A percentile compares a stretch with the other conserved stretches of the same genome.
phyloP scores from a whole-genome alignment of 2,113 vertebrate species.

The Syrmaticus mikado region DNA sequence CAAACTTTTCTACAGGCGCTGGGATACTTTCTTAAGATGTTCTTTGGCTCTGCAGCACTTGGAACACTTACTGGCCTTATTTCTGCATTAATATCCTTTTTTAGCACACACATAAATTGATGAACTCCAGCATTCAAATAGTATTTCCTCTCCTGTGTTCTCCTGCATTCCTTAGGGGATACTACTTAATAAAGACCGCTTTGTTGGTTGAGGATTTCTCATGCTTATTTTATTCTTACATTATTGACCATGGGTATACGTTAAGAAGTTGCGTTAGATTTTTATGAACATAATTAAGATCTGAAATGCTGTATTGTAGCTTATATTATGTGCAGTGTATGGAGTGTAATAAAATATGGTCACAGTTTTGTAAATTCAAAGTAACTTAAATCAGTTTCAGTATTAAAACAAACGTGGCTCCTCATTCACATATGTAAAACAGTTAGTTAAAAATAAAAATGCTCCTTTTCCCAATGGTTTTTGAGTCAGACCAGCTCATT shows the following conservation, averaged over 20 bases:
- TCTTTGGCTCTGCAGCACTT: slow-evolving; percentile 96
- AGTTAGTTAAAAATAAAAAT: slow-evolving; percentile 18
- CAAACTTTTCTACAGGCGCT: slow-evolving; percentile 94
- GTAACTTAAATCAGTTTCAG: slow-evolving; percentile 19
- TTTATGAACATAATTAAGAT: slow-evolving; percentile 34
- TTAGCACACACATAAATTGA: background rate
- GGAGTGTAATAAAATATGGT: slow-evolving; percentile 8
- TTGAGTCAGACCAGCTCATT: background rate
- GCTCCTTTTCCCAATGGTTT: background rate
- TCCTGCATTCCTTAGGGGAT: background rate
- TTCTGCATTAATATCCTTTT: slow-evolving; percentile 96
- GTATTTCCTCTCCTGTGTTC: background rate
- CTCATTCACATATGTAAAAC: slow-evolving; percentile 20
- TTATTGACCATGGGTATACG: background rate
- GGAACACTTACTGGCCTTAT: slow-evolving; percentile 98
- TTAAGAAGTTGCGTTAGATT: slow-evolving; percentile 23
- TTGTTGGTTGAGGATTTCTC: background rate
- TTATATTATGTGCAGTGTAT: background rate
- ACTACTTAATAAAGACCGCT: background rate
- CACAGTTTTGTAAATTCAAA: slow-evolving; percentile 44
- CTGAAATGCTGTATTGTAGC: background rate
- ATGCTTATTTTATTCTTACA: background rate
- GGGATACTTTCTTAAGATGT: slow-evolving; percentile 97
- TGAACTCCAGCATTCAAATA: background rate
- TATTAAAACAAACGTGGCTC: slow-evolving; percentile 16